Evolutionary conservation across 1,140 invertebrate genomes (phyloP).

Genomic region (Aphidius ervi): DNA sequence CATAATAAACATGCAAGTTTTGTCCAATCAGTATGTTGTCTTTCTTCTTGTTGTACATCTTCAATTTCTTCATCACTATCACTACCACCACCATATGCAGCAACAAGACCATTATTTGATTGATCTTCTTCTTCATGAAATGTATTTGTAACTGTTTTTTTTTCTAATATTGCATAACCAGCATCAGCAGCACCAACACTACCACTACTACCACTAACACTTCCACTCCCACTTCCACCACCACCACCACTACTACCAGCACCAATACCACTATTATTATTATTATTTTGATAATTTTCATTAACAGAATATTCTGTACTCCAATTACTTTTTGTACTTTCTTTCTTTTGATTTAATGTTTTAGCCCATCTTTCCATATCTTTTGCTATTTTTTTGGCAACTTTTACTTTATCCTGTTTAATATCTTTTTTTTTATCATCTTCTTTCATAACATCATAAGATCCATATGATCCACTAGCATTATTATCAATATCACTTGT

Average conservation of each 20-base stretch:
- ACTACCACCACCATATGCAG: slow-evolving; percentile 71
- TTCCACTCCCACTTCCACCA: slow-evolving; percentile 21
- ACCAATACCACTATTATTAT: slow-evolving; percentile 76
- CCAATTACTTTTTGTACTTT: slow-evolving; percentile 67
- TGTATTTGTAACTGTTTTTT: slow-evolving; percentile 50
- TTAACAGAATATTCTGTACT: slow-evolving; percentile 54
- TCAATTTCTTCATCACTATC: slow-evolving; percentile 65
- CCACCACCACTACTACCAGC: slow-evolving; percentile 50
- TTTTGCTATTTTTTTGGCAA: slow-evolving; percentile 97
- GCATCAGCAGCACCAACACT: slow-evolving; percentile 78
- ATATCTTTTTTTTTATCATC: slow-evolving; percentile 58
- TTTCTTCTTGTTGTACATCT: slow-evolving; percentile 57
- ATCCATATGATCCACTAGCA: slow-evolving; percentile 17
- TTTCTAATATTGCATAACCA: slow-evolving; percentile 82
- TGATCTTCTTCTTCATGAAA: slow-evolving; percentile 49
- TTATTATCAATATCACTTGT: neutral
- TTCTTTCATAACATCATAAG: slow-evolving; percentile 30
- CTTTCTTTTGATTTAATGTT: slow-evolving; percentile 94
- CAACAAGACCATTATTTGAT: slow-evolving; percentile 59
- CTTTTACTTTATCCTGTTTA: slow-evolving; percentile 90
- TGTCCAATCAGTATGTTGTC: slow-evolving; percentile 74
- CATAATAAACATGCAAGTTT: slow-evolving; percentile 94
- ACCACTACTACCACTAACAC: slow-evolving; percentile 71
- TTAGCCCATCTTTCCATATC: slow-evolving; percentile 87
- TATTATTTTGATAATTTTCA: slow-evolving; percentile 44